phyloP scores from a whole-genome alignment of 2,797 vertebrate species.

The Semaprochilodus insignis region DNA sequence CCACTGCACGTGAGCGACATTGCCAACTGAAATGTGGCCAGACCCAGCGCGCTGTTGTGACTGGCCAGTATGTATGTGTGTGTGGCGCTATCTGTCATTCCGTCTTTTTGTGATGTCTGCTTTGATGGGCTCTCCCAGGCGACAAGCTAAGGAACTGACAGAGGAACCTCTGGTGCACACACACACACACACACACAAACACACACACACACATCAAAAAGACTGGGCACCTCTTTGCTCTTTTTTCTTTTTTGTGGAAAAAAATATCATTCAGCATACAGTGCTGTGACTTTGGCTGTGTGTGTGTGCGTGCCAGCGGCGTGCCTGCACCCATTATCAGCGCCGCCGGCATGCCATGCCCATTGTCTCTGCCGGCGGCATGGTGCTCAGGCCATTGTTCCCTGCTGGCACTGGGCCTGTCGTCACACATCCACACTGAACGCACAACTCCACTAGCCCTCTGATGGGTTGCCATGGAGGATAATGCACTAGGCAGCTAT shows the following conservation, averaged over 20 bases:
- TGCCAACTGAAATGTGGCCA: conserved; percentile 38
- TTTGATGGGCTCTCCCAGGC: conserved; percentile 43
- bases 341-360: conserved; percentile 61
- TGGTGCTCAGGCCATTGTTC: conserved; percentile 61
- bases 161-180: conserved; percentile 24
- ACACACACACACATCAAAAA: conserved; percentile 17
- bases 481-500: conserved; percentile 69
- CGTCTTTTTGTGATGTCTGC: conserved; percentile 35
- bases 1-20: conserved; percentile 39
- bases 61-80: conserved; percentile 17
- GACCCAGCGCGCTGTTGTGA: neutral
- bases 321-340: conserved; percentile 65
- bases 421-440: conserved; percentile 68
- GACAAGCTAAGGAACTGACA: conserved; percentile 21
- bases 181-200: conserved; percentile 34
- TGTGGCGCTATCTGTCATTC: conserved; percentile 34
- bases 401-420: conserved; percentile 65
- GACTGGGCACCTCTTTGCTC: conserved; percentile 25
- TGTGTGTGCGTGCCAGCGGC: conserved; percentile 57
- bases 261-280: conserved; percentile 24
- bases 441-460: conserved; percentile 53
- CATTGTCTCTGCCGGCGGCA: conserved; percentile 68
- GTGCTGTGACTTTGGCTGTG: conserved; percentile 25
- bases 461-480: conserved; percentile 75
- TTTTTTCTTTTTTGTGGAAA: conserved; percentile 16